Conservation (phyloP, 2,888 invertebrate species). For the Phanerotoma sp. region DNA sequence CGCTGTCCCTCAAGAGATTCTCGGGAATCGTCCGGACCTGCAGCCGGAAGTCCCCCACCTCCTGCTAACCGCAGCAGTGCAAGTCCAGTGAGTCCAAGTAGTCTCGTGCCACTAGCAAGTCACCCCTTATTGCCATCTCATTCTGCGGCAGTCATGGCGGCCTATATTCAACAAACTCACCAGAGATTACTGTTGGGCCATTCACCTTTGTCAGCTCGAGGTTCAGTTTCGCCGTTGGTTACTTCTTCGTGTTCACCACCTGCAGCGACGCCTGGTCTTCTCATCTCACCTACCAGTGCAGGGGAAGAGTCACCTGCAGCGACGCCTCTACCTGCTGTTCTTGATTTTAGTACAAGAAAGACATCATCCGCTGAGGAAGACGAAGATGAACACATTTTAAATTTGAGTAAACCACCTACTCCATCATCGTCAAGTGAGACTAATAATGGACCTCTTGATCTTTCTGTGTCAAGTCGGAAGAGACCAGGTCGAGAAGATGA, state of each 20-base stretch:
- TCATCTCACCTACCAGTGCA: conserved; percentile 64
- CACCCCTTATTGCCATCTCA: conserved; percentile 73
- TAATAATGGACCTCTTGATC: conserved; percentile 72
- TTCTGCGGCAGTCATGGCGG: conserved; percentile 76
- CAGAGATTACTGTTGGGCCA: conserved; percentile 72
- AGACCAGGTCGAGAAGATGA: conserved; percentile 67
- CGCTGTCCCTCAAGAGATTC: conserved; percentile 83
- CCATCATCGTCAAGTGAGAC: conserved; percentile 61
- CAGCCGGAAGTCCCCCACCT: conserved; percentile 71
- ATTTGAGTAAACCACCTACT: conserved; percentile 69
- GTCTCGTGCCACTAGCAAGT: conserved; percentile 68
- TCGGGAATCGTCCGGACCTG: conserved; percentile 65
- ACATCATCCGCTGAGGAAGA: conserved; percentile 61
- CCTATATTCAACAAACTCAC: conserved; percentile 73
- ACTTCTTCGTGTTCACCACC: conserved; percentile 70
- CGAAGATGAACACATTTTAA: conserved; percentile 69
- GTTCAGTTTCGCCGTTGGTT: conserved; percentile 69
- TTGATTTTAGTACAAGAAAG: conserved; percentile 81
- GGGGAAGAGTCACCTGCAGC: conserved; percentile 56
- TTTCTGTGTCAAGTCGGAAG: conserved; percentile 76
- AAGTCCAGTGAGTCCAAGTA: conserved; percentile 66
- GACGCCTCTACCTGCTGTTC: conserved; percentile 61
- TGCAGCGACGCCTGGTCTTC: conserved; percentile 57
- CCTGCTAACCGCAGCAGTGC: conserved; percentile 60
- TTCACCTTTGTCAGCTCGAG: conserved; percentile 60